These are phyloP conservation scores for Ylistrum balloti DNA, from an alignment of 1,140 invertebrate genomes.

Conservation along the genomic window DNA sequence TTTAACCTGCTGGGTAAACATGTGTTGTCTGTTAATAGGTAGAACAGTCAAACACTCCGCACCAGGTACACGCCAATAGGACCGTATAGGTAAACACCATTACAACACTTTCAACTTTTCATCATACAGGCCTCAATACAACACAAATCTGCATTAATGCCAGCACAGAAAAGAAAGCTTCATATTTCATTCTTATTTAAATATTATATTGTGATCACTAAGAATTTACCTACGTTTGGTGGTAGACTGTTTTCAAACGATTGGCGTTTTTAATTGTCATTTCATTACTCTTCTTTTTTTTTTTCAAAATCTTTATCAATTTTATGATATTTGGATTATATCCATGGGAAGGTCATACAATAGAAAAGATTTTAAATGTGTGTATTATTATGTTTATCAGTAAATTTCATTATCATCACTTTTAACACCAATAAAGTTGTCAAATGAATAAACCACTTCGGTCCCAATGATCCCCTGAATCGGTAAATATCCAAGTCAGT, in stretches of 20 bases:
- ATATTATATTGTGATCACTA: neutral
- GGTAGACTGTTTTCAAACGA: neutral
- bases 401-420: neutral
- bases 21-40: neutral
- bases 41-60: neutral
- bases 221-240: neutral
- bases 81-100: neutral
- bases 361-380: neutral
- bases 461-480: neutral
- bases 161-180: neutral
- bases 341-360: neutral
- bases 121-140: neutral
- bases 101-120: neutral
- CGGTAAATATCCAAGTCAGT: neutral
- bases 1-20: neutral
- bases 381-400: neutral
- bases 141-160: neutral
- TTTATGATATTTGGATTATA: too few species aligned
- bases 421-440: neutral
- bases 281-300: neutral
- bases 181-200: neutral
- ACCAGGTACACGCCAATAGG: neutral
- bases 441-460: neutral
- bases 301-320: neutral
- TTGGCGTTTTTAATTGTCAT: neutral